These are phyloP conservation scores for Cryptotis parvus DNA, from an alignment of 2,113 vertebrate species.

Conservation along the genomic window DNA sequence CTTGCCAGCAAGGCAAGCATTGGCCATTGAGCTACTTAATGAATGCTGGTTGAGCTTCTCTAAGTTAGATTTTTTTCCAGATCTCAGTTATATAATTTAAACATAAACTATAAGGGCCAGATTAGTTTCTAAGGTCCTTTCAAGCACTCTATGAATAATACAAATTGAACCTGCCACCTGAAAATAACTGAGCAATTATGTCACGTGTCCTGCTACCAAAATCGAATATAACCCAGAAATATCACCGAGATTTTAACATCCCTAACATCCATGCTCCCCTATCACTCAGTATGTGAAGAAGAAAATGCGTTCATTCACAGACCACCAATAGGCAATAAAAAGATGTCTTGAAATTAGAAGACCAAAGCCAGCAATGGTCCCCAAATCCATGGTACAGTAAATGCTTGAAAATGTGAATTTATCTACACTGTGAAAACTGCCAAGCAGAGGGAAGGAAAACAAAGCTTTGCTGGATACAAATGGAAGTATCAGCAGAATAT, in stretches of 20 bases:
- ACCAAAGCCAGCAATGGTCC: background rate
- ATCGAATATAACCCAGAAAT: background rate
- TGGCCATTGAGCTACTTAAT: background rate
- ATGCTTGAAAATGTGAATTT: background rate
- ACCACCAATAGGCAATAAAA: slow-evolving; percentile 10
- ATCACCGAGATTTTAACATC: slow-evolving; percentile 7
- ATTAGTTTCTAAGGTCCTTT: slow-evolving; percentile 37
- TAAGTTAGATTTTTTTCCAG: background rate
- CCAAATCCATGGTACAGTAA: background rate
- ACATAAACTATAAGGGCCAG: background rate
- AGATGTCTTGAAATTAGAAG: background rate
- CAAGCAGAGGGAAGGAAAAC: background rate
- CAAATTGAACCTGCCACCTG: background rate
- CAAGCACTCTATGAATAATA: slow-evolving; percentile 16
- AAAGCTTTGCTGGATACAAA: background rate
- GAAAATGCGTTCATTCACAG: slow-evolving; percentile 33
- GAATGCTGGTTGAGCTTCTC: background rate
- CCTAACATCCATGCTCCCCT: background rate
- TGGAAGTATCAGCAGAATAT: background rate
- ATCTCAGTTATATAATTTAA: slow-evolving; percentile 15
- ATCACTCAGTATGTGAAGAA: background rate
- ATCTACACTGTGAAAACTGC: background rate
- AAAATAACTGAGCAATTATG: slow-evolving; percentile 21
- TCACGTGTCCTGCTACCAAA: background rate
- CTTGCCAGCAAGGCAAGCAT: too few relatives aligned